Evolutionary conservation across 2,888 invertebrate species (phyloP).

Genomic region (Mythimna albipuncta): DNA sequence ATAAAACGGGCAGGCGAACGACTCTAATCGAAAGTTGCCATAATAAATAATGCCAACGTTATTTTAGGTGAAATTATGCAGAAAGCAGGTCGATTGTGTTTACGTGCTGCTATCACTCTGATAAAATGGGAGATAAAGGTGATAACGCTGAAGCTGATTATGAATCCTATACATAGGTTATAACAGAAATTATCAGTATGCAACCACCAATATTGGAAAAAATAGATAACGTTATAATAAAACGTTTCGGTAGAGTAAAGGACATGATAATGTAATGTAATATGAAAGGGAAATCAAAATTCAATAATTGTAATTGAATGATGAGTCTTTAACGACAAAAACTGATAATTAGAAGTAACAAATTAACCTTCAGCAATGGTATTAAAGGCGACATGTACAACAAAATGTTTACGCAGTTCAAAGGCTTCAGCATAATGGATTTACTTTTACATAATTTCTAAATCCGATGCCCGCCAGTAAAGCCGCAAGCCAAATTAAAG

Average conservation of each 20-base stretch:
- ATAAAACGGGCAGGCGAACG: conserved; percentile 43
- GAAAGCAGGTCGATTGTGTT: conserved; percentile 67
- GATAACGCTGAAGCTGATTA: conserved; percentile 59
- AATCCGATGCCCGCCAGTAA: conserved; percentile 35
- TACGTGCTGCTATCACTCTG: conserved; percentile 59
- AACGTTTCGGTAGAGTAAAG: background rate
- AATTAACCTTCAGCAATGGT: conserved; percentile 12
- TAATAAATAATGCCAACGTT: conserved; percentile 45
- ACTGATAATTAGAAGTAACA: background rate
- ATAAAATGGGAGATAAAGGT: conserved; percentile 64
- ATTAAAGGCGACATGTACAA: conserved; percentile 19
- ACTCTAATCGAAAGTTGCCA: conserved; percentile 52
- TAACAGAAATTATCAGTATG: conserved; percentile 31
- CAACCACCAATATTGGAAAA: conserved; percentile 12
- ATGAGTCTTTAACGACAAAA: background rate
- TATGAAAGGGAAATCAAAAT: background rate
- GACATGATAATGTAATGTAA: background rate
- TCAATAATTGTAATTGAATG: background rate
- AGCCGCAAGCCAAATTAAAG: conserved; percentile 44
- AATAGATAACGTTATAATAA: conserved; percentile 15
- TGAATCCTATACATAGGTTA: conserved; percentile 31
- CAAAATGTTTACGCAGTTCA: conserved; percentile 37
- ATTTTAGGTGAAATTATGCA: conserved; percentile 64
- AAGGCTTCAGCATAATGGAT: conserved; percentile 32
- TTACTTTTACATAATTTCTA: conserved; percentile 55